phyloP scores from a whole-genome alignment of 1,140 invertebrate genomes.

The Scaptomyza graminum region DNA sequence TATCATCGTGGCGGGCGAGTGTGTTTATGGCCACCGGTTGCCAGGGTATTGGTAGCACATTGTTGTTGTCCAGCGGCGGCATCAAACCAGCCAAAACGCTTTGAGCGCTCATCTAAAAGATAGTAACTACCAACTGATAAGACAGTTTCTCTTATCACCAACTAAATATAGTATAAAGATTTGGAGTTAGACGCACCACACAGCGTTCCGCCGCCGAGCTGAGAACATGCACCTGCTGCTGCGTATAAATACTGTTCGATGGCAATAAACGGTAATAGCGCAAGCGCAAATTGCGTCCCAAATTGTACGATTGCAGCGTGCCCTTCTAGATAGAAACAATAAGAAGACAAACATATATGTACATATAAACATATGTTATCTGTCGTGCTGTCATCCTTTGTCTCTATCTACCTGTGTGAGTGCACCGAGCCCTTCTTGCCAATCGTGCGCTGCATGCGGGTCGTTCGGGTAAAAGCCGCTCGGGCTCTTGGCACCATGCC shows the following conservation, averaged over 20 bases:
- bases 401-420: slow-evolving; percentile 86
- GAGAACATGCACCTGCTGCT: slow-evolving; percentile 88
- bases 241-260: slow-evolving; percentile 86
- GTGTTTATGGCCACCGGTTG: slow-evolving; percentile 94
- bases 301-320: slow-evolving; percentile 89
- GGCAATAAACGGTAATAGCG: slow-evolving; percentile 89
- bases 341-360: slow-evolving; percentile 12
- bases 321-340: slow-evolving; percentile 87
- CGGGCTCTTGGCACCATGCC: slow-evolving; percentile 90
- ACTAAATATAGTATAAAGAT: slow-evolving; percentile 5
- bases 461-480: slow-evolving; percentile 88
- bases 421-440: slow-evolving; percentile 87
- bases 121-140: slow-evolving; percentile 76
- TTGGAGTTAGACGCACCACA: slow-evolving; percentile 83
- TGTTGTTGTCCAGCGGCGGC: slow-evolving; percentile 88
- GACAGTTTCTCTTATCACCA: slow-evolving; percentile 50
- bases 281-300: slow-evolving; percentile 90
- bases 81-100: slow-evolving; percentile 92
- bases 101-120: slow-evolving; percentile 90
- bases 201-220: slow-evolving; percentile 93
- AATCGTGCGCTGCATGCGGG: slow-evolving; percentile 86
- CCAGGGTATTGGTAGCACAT: slow-evolving; percentile 92
- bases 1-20: slow-evolving; percentile 87
- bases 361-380: too few species aligned
- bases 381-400: background rate